A percentile compares a stretch with the other conserved stretches of the same genome.
phyloP scores from a whole-genome alignment of 2,888 invertebrate genomes.

The Pristionchus mayeri region DNA sequence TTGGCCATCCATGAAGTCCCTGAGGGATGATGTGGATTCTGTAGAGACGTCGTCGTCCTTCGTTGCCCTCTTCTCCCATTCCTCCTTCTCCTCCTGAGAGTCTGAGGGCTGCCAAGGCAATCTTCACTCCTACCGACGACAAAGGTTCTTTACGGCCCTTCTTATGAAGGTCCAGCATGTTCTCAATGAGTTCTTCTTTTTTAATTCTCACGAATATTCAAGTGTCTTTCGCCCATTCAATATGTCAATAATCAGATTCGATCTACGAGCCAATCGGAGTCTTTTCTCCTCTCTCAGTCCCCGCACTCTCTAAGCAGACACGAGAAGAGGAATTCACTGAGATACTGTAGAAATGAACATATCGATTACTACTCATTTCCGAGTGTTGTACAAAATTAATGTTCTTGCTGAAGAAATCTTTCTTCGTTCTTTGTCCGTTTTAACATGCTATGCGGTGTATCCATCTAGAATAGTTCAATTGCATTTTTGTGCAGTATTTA shows the following conservation, averaged over 20 bases:
- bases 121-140: not conserved
- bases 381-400: not conserved
- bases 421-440: too few species aligned
- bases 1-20: not conserved
- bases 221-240: too few species aligned
- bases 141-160: not conserved
- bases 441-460: too few species aligned
- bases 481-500: too few species aligned
- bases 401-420: not conserved
- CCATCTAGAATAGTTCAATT: too few species aligned
- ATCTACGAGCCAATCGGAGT: conserved; percentile 8
- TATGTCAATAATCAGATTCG: not conserved
- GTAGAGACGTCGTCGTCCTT: conserved; percentile 9
- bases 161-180: too few species aligned
- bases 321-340: not conserved
- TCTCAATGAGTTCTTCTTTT: too few species aligned
- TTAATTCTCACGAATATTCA: too few species aligned
- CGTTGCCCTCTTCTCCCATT: conserved; percentile 23
- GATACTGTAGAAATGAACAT: not conserved
- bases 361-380: not conserved
- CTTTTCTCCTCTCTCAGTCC: not conserved
- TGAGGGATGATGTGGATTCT: not conserved
- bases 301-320: not conserved
- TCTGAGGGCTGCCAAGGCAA: not conserved
- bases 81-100: conserved; percentile 33